Evolutionary conservation across 37 sponge, comb jelly and placozoan genomes (phyloP).

Genomic region (Halichondria panicea): DNA sequence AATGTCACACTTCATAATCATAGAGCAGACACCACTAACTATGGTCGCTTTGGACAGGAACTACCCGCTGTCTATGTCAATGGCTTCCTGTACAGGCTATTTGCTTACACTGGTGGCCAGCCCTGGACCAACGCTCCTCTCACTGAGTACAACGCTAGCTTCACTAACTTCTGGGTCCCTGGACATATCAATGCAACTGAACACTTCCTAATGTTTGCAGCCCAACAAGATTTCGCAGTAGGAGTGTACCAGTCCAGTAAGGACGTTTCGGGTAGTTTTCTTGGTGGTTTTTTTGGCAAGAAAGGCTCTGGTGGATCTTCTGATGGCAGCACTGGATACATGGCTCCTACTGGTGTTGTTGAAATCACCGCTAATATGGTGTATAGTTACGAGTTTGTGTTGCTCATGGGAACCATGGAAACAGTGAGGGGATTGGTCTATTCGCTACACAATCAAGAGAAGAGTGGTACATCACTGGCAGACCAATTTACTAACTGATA

Average conservation of each 20-base stretch:
- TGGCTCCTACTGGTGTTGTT: conserved; percentile 12
- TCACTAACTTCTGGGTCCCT: no score
- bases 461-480: no score
- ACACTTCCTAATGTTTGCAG: conserved; percentile 15
- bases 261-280: conserved; percentile 3
- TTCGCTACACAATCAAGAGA: no score
- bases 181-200: conserved; percentile 1
- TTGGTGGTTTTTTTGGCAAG: conserved; percentile 23
- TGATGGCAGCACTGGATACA: conserved; percentile 24
- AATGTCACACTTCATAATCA: conserved; percentile 6
- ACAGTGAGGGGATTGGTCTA: conserved; percentile 14
- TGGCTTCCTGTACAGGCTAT: conserved; percentile 14
- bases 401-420: conserved; percentile 27
- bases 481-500: no score
- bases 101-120: conserved; percentile 19
- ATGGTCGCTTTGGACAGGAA: conserved; percentile 23
- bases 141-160: neutral
- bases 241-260: conserved; percentile 35
- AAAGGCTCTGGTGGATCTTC: neutral
- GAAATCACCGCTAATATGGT: conserved; percentile 25
- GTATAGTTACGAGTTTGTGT: conserved; percentile 14
- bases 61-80: conserved; percentile 30
- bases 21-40: conserved; percentile 23
- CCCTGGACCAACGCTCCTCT: conserved; percentile 27
- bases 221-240: conserved; percentile 11